Evolutionary conservation across 2,888 invertebrate genomes (phyloP), one percentile per base, ranked within the genome.

Genomic region (Drosophila mulleri): DNA sequence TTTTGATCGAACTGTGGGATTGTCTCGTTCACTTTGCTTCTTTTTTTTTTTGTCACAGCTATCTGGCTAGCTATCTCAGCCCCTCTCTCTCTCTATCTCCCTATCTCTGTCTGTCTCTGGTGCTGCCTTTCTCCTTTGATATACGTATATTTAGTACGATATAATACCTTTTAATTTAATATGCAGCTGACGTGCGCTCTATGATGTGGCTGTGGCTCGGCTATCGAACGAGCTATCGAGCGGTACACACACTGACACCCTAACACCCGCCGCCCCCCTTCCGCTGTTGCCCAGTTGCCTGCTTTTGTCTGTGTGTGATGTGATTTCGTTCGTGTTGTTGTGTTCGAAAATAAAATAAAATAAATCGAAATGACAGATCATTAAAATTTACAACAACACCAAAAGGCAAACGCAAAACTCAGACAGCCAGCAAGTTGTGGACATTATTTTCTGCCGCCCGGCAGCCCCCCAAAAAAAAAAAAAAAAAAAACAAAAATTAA

Each of bases 321-420:
- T 37, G 26, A 14, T 39, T 39, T 39, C 39, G 41, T 23, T 53
- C 52, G 35, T 65, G 52, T 66, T 63, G 74, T 82, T 64, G 75
- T 83, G 79, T 82, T 86, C 80, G 88, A 78, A 78, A 78, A 78
- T 78, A 89, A 85, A 83, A 88, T 85, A 83, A 91, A 91, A 92
- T 92, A 92, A 91, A 92, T 92, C 92, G 92, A 91, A 92, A 92
- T 92, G 92, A 92, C 92, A 92, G 92, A 92, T 92, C 92, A 91
- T 92, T 91, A 92, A 92, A 91, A 89, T 91, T 89, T 81, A 89
- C 83, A 90, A 88, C 85, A 88, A 86, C 88, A 83, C 62, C 70
- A 80, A 57, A 44, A 53, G 60, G 68, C 63, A 63, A 50, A 67
- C n/a, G 64, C 60, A 54, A 67, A 54, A 65, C 57, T 52, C 77